Evolutionary conservation across 2,888 invertebrate genomes (phyloP), one percentile per base, ranked within the genome.

Genomic region (Pollenia griseotomentosa): DNA sequence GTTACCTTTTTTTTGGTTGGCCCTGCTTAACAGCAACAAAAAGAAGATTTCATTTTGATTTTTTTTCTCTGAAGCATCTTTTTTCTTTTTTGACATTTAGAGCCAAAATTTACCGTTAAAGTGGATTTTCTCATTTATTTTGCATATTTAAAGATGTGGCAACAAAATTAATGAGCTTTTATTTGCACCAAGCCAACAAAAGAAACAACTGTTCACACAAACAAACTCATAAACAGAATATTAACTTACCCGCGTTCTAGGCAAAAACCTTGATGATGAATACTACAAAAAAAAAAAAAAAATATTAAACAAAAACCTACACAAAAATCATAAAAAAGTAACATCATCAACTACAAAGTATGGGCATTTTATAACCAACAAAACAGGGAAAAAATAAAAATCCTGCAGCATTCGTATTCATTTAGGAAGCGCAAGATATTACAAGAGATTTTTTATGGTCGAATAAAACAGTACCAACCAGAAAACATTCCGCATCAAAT

Each of bases 111-210:
- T 80, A 78, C 86, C 87, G 65, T 83, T 73, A 88, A 89, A 89
- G 88, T 89, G 88, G 89, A 89, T 89, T 87, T 89, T 88, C 85
- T 88, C 86, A 88, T 89, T 89, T 88, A 86, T 88, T 89, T 88
- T 89, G 88, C 88, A 89, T 89, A 88, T 87, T 89, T 88, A 87
- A 89, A 86, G 88, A 88, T 87, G 86, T 88, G 88, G 88, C 88
- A 89, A 88, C 88, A 88, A 89, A 87, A 89, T 89, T 89, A 89
- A 89, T 88, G 89, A 89, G 89, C 88, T 88, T 88, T 89, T 88
- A 89, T 88, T 88, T 84, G 82, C 78, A 88, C 75, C 81, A 77
- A 66, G 77, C 65, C 77, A 80, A 61, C 74, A 77, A 83, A 63
- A 46, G 63, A 83, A 70, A 55, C 59, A 59, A 44, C 63, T 57